A percentile compares a stretch with the other conserved stretches of the same genome.
These are phyloP conservation scores for Aspidiotus rigidus DNA, from an alignment of 2,888 invertebrate species.

Conservation along the genomic window DNA sequence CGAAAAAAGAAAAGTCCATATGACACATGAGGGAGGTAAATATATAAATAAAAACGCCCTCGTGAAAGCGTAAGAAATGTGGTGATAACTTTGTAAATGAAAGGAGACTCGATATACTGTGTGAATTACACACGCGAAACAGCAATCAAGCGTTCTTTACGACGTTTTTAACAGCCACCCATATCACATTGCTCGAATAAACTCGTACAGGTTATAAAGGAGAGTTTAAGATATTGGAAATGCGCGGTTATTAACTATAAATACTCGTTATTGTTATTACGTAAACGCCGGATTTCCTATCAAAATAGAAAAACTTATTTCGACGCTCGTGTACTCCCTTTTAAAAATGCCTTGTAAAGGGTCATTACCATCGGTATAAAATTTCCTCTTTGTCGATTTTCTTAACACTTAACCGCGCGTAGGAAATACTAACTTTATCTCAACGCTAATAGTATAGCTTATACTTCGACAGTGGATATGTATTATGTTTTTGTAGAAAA, in stretches of 20 bases:
- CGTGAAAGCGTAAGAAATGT: slow-evolving; percentile 11
- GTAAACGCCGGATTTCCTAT: slow-evolving; percentile 13
- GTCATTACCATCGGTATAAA: background rate
- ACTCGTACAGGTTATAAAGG: slow-evolving; percentile 15
- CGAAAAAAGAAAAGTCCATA: too few species aligned
- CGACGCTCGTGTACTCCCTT: background rate
- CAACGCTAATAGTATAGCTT: too few species aligned
- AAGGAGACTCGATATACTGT: slow-evolving; percentile 6
- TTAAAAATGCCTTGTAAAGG: background rate
- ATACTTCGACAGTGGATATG: too few species aligned
- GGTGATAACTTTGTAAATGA: slow-evolving; percentile 7
- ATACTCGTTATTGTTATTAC: slow-evolving; percentile 20
- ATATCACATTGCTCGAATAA: slow-evolving; percentile 7
- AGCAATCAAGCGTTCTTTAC: slow-evolving; percentile 26
- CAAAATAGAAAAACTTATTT: background rate
- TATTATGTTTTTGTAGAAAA: too few species aligned
- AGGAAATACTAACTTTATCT: too few species aligned
- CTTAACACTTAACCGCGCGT: too few species aligned
- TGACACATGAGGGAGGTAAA: background rate
- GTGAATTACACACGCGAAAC: slow-evolving; percentile 19
- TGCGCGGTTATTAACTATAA: slow-evolving; percentile 21
- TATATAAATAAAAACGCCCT: background rate
- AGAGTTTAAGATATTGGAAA: slow-evolving; percentile 31
- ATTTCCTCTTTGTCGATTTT: too few species aligned
- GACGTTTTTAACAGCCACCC: slow-evolving; percentile 17